These are phyloP conservation scores for Electrona antarctica DNA, from an alignment of 2,113 vertebrate species.

Conservation along the genomic window DNA sequence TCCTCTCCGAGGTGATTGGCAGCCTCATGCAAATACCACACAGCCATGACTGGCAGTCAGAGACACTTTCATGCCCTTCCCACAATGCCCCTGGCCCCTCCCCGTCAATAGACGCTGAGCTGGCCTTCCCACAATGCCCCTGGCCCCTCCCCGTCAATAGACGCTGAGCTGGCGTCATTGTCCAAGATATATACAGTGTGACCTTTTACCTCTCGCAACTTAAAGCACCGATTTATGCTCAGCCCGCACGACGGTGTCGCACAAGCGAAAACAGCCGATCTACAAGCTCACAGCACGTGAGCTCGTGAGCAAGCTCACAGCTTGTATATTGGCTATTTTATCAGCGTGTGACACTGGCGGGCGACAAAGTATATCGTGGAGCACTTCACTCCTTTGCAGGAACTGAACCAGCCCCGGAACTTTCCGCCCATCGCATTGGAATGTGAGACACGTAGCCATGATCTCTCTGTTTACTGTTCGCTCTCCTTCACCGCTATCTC, in stretches of 20 bases:
- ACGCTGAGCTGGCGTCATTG: conserved; percentile 84
- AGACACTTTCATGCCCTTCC: conserved; percentile 81
- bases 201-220: conserved; percentile 73
- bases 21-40: conserved; percentile 81
- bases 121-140: conserved; percentile 85
- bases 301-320: too few relatives aligned
- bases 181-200: conserved; percentile 71
- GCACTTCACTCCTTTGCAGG: conserved; percentile 64
- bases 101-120: conserved; percentile 78
- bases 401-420: conserved; percentile 61
- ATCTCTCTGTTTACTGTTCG: conserved; percentile 47
- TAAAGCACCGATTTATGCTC: not conserved
- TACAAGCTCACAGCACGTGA: not conserved
- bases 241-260: not conserved
- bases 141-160: conserved; percentile 83
- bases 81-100: conserved; percentile 84
- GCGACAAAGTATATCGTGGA: too few relatives aligned
- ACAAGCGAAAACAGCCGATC: not conserved
- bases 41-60: conserved; percentile 82
- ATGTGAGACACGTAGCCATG: conserved; percentile 74
- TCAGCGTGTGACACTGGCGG: too few relatives aligned
- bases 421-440: conserved; percentile 76
- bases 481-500: conserved; percentile 23
- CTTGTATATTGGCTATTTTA: too few relatives aligned
- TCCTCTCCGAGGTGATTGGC: conserved; percentile 85